Evolutionary conservation across 2,888 invertebrate species (phyloP).

Genomic region (Nematopogon swammerdamellus): DNA sequence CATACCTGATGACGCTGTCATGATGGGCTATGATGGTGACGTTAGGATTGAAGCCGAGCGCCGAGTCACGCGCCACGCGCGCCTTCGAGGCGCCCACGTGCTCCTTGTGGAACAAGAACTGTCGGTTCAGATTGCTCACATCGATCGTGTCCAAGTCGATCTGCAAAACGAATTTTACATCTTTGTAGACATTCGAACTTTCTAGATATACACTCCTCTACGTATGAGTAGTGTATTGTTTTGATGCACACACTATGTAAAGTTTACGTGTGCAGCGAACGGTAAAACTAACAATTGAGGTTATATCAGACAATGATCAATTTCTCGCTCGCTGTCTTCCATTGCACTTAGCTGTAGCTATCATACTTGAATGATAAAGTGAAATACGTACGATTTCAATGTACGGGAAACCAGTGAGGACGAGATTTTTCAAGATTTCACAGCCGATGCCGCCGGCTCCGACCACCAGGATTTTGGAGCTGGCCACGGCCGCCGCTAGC

Average conservation of each 20-base stretch:
- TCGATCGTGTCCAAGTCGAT: slow-evolving; percentile 99
- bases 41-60: slow-evolving; percentile 82
- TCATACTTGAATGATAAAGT: no score
- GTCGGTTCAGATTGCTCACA: slow-evolving; percentile 97
- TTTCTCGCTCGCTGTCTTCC: slow-evolving; percentile 2
- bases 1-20: slow-evolving; percentile 89
- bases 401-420: slow-evolving; percentile 87
- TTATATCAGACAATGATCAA: background rate
- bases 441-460: slow-evolving; percentile 99
- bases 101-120: slow-evolving; percentile 97
- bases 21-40: slow-evolving; percentile 87
- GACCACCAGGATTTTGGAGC: slow-evolving; percentile 78
- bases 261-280: slow-evolving; percentile 1
- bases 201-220: no score
- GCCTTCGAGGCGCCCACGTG: slow-evolving; percentile 99
- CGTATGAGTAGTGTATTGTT: no score
- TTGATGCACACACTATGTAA: no score
- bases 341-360: slow-evolving; percentile 4
- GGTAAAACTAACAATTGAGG: slow-evolving; percentile 1
- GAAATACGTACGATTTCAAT: slow-evolving; percentile 84
- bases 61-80: slow-evolving; percentile 85
- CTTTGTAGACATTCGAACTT: no score
- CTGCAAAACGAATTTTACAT: slow-evolving; percentile 54
- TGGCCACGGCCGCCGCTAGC: slow-evolving; percentile 62
- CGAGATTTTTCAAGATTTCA: slow-evolving; percentile 96